phyloP scores from a whole-genome alignment of 2,113 vertebrate species.

The Callipepla californica region DNA sequence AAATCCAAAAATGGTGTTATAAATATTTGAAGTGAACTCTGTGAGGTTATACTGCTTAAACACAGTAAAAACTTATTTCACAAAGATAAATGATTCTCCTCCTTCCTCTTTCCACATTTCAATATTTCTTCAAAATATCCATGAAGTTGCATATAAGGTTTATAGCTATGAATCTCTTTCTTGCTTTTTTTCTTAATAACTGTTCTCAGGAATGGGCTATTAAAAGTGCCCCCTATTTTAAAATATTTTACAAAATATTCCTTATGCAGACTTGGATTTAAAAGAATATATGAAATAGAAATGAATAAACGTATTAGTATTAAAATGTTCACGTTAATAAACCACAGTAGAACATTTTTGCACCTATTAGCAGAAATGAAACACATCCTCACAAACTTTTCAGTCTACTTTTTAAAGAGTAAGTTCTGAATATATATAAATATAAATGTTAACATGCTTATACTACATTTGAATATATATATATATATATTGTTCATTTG shows the following conservation, averaged over 20 bases:
- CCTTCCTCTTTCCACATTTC: neutral
- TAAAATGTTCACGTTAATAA: neutral
- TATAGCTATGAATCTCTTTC: neutral
- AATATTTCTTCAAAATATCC: neutral
- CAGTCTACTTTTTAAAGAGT: neutral
- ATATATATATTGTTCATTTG: rapidly evolving
- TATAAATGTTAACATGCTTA: neutral
- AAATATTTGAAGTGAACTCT: neutral
- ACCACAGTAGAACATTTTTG: neutral
- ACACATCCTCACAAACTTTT: neutral
- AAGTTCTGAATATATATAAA: neutral
- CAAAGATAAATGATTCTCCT: neutral
- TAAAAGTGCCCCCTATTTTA: neutral
- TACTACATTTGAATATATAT: neutral
- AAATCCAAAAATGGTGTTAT: neutral
- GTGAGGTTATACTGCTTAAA: neutral
- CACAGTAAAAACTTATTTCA: neutral
- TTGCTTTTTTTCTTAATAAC: neutral
- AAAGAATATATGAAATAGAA: neutral
- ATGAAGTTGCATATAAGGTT: neutral
- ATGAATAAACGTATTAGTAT: neutral
- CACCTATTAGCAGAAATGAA: neutral
- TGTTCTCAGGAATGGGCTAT: neutral
- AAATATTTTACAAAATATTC: neutral
- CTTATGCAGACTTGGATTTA: neutral